A percentile compares a stretch with the other conserved stretches of the same genome.
These are phyloP conservation scores for Drosophila siamana DNA, from an alignment of 2,888 invertebrate species.

Conservation along the genomic window DNA sequence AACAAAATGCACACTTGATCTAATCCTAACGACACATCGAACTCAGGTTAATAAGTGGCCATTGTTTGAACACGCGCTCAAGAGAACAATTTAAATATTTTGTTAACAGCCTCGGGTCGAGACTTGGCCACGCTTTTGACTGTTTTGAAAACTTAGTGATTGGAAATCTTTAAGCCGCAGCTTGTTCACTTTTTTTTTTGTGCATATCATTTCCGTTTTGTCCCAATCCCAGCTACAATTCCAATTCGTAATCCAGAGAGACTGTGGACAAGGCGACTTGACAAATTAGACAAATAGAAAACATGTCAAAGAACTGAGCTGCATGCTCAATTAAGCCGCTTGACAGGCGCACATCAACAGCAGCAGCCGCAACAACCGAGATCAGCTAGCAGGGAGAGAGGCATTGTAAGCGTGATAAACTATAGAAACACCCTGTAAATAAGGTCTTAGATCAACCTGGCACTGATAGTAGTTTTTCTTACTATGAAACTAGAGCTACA, in stretches of 20 bases:
- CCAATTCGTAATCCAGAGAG: constrained; percentile 4
- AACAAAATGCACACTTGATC: constrained; percentile 25
- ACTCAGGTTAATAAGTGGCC: constrained; percentile 27
- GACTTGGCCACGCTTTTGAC: constrained; percentile 57
- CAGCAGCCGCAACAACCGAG: constrained; percentile 13
- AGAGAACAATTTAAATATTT: constrained; percentile 71
- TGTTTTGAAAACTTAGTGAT: constrained; percentile 39
- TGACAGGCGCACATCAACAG: constrained; percentile 43
- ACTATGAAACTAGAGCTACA: too few species aligned
- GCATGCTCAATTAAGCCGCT: constrained; percentile 77
- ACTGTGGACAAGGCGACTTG: constrained; percentile 56
- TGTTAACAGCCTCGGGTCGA: constrained; percentile 21
- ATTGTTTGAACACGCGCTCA: constrained; percentile 77
- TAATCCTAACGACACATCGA: too few species aligned
- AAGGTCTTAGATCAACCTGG: too few species aligned
- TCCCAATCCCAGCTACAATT: constrained; percentile 1
- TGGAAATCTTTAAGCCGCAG: constrained; percentile 31
- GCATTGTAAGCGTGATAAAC: constrained; percentile 12
- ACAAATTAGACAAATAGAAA: constrained; percentile 80
- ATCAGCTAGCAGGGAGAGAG: constrained; percentile 1
- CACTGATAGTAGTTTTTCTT: too few species aligned
- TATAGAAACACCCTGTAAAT: constrained; percentile 13
- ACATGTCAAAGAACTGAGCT: constrained; percentile 72
- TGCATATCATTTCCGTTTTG: constrained; percentile 76
- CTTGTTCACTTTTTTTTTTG: constrained; percentile 44